A percentile compares a stretch with the other conserved stretches of the same genome.
Conservation (phyloP, 2,888 invertebrate species). For the Volucella zonaria region DNA sequence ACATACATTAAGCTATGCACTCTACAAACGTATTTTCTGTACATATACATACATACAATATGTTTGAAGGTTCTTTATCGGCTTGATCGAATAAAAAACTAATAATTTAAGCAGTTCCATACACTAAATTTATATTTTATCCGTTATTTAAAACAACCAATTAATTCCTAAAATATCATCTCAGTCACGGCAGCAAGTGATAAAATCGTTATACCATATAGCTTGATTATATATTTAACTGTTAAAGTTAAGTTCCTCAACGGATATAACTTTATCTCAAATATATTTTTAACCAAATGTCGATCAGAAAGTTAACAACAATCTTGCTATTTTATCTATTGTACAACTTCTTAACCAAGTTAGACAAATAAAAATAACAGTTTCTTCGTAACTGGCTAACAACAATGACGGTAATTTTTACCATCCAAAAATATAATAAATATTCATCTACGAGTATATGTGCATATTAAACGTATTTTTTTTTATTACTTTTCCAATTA, state of each 20-base stretch:
- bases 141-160: conserved; percentile 16
- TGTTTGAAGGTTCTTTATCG: neutral
- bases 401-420: neutral
- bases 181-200: conserved; percentile 7
- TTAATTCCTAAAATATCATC: conserved; percentile 2
- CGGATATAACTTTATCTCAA: no score
- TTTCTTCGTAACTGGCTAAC: neutral
- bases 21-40: conserved; percentile 5
- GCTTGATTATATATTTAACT: no score
- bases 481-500: no score
- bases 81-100: neutral
- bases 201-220: no score
- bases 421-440: conserved; percentile 2
- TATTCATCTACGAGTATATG: no score
- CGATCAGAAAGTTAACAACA: no score
- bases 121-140: neutral
- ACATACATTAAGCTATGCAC: neutral
- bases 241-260: no score
- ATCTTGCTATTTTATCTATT: no score
- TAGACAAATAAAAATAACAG: no score
- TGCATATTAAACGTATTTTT: no score
- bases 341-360: no score
- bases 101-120: conserved; percentile 16
- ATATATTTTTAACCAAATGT: no score
- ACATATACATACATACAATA: neutral